These are phyloP conservation scores for Bovichtus variegatus DNA, from an alignment of 2,797 vertebrate species.

Conservation along the genomic window DNA sequence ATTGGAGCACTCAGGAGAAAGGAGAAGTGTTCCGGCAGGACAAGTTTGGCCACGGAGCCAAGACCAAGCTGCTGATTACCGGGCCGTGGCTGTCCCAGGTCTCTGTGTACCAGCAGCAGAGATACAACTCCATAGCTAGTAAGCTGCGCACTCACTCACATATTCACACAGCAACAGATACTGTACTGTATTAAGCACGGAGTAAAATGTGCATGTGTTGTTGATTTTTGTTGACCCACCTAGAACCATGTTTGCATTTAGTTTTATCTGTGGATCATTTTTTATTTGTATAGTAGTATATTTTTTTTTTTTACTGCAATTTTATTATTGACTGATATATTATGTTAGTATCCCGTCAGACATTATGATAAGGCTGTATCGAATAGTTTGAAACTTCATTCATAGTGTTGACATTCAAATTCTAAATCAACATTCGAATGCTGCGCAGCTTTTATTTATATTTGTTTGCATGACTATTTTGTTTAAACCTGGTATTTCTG, in stretches of 20 bases:
- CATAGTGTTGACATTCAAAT: no score
- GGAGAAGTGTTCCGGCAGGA: slow-evolving; percentile 93
- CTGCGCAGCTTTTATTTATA: no score
- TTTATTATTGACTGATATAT: background rate
- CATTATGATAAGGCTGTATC: background rate
- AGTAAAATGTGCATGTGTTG: background rate
- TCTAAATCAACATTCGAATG: no score
- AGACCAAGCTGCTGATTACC: slow-evolving; percentile 89
- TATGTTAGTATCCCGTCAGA: background rate
- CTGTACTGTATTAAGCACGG: background rate
- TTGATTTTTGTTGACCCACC: background rate
- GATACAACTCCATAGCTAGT: slow-evolving; percentile 87
- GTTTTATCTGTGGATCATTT: background rate
- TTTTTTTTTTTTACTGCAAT: background rate
- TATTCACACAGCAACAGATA: background rate
- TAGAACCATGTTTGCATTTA: background rate
- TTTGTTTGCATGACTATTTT: no score
- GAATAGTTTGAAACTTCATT: no score
- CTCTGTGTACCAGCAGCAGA: slow-evolving; percentile 91
- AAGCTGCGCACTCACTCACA: slow-evolving; percentile 45
- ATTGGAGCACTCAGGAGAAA: slow-evolving; percentile 92
- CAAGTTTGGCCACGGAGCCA: slow-evolving; percentile 90
- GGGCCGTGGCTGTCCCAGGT: slow-evolving; percentile 95
- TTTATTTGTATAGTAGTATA: background rate
- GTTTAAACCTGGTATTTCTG: no score